A percentile compares a stretch with the other conserved stretches of the same genome.
Conservation (phyloP, 1,140 invertebrate genomes). For the Drosophila nasuta region DNA sequence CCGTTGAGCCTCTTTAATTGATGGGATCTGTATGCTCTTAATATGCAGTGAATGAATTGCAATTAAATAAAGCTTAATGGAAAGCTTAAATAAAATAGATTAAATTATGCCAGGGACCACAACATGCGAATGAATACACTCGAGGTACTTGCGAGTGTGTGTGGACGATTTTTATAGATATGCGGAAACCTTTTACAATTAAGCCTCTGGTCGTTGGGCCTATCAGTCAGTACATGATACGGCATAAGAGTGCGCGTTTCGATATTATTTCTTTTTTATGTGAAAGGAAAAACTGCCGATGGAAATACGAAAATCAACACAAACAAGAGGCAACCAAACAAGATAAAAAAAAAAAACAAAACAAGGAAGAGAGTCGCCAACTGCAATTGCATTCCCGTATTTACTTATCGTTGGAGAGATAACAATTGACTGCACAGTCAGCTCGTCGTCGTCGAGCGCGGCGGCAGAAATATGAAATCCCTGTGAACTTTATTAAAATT, state of each 20-base stretch:
- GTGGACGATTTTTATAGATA: neutral
- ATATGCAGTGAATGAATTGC: slow-evolving; percentile 23
- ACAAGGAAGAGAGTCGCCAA: slow-evolving; percentile 32
- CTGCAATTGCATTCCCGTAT: slow-evolving; percentile 54
- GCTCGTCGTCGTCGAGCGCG: neutral
- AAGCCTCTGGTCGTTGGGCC: slow-evolving; percentile 43
- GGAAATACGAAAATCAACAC: slow-evolving; percentile 39
- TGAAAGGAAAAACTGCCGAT: slow-evolving; percentile 14
- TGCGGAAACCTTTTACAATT: slow-evolving; percentile 55
- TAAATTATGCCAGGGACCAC: slow-evolving; percentile 52
- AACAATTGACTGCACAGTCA: slow-evolving; percentile 68
- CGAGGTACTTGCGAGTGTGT: neutral
- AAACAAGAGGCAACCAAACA: slow-evolving; percentile 24
- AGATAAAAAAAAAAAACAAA: no score
- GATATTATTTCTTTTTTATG: slow-evolving; percentile 24
- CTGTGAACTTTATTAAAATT: slow-evolving; percentile 78
- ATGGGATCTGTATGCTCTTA: slow-evolving; percentile 6
- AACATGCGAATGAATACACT: slow-evolving; percentile 8
- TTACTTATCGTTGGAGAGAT: slow-evolving; percentile 71
- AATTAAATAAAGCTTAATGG: slow-evolving; percentile 70
- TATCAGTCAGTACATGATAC: slow-evolving; percentile 50
- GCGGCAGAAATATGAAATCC: slow-evolving; percentile 53
- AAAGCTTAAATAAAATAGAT: slow-evolving; percentile 69
- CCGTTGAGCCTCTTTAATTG: slow-evolving; percentile 5
- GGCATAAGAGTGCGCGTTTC: neutral